Evolutionary conservation across 2,888 invertebrate species (phyloP).

Genomic region (Cyrtodaria siliqua): DNA sequence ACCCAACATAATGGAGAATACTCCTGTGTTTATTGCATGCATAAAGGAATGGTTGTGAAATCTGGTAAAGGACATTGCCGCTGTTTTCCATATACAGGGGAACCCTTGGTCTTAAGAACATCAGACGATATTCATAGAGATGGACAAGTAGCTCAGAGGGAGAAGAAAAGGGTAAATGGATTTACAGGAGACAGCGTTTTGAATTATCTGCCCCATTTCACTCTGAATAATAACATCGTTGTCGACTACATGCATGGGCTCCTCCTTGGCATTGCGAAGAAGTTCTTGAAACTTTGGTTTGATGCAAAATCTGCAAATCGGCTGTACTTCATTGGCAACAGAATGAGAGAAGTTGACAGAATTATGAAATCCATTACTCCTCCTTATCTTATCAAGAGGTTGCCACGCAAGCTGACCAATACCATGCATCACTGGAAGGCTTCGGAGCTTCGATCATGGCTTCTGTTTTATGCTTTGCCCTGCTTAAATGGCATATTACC

Average conservation of each 20-base stretch:
- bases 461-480: constrained; percentile 54
- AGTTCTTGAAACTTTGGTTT: constrained; percentile 46
- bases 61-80: constrained; percentile 55
- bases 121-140: constrained; percentile 15
- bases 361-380: constrained; percentile 38
- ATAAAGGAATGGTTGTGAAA: constrained; percentile 26
- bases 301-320: constrained; percentile 14
- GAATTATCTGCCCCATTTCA: constrained; percentile 32
- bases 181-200: constrained; percentile 44
- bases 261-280: constrained; percentile 46
- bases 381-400: constrained; percentile 38
- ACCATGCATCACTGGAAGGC: constrained; percentile 56
- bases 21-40: constrained; percentile 53
- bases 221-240: constrained; percentile 33
- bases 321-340: constrained; percentile 27
- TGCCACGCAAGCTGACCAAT: constrained; percentile 39
- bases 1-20: constrained; percentile 57
- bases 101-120: constrained; percentile 17
- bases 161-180: constrained; percentile 33
- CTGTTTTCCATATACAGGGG: constrained; percentile 17
- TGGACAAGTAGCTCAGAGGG: constrained; percentile 22
- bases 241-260: constrained; percentile 60
- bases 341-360: constrained; percentile 38
- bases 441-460: constrained; percentile 48
- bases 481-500: constrained; percentile 25